Percentiles rank a stretch among this genome's conserved stretches.
Conservation (phyloP, 2,797 vertebrate genomes). For the Hemibagrus guttatus region DNA sequence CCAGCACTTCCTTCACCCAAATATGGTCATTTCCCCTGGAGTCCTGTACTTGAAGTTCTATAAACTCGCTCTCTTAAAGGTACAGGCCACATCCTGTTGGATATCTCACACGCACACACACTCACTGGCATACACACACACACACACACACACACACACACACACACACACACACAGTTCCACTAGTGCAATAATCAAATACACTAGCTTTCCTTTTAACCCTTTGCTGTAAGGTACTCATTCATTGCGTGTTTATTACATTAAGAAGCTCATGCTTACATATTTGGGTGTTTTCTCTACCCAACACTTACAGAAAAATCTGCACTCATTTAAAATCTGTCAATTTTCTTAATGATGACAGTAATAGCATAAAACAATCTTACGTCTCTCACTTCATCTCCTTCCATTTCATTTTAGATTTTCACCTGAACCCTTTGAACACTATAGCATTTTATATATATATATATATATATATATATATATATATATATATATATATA, state of each 20-base stretch:
- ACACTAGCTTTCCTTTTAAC: conserved; percentile 42
- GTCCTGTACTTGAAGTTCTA: conserved; percentile 53
- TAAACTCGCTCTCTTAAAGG: conserved; percentile 57
- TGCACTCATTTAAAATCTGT: neutral
- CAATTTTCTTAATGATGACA: neutral
- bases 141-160: neutral
- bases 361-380: neutral
- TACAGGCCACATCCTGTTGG: conserved; percentile 50
- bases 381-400: neutral
- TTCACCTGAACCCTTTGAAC: neutral
- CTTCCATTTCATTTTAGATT: neutral
- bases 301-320: neutral
- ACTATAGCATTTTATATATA: neutral
- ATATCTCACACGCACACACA: conserved; percentile 4
- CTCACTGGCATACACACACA: neutral
- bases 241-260: neutral
- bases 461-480: neutral
- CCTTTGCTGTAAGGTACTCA: conserved; percentile 9
- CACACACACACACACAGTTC: neutral
- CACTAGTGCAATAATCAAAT: conserved; percentile 39
- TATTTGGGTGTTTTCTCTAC: neutral
- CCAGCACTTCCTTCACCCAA: conserved; percentile 72
- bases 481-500: neutral
- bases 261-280: neutral
- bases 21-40: conserved; percentile 69